These are phyloP conservation scores for Cataglyphis altisquamis DNA, from an alignment of 2,888 invertebrate species.

Conservation along the genomic window DNA sequence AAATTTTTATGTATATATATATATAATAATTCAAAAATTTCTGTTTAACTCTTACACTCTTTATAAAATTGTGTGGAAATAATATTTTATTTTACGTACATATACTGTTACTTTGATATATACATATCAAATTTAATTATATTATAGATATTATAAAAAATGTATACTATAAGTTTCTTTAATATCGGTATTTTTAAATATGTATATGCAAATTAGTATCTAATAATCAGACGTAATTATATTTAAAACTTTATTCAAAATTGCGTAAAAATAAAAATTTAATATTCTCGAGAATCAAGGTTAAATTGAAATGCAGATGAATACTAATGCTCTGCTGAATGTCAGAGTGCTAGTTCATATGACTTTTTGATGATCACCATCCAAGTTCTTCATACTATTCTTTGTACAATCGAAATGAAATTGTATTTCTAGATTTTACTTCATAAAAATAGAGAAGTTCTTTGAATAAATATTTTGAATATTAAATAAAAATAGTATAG, in stretches of 20 bases:
- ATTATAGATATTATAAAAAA: background rate
- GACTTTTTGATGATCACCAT: background rate
- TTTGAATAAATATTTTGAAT: background rate
- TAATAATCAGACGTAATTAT: background rate
- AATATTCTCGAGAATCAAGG: conserved; percentile 76
- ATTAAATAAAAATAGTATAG: background rate
- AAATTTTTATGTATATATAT: background rate
- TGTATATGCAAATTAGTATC: background rate
- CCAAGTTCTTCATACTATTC: background rate
- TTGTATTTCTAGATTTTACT: background rate
- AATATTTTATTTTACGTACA: background rate
- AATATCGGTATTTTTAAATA: background rate
- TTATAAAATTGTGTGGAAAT: background rate
- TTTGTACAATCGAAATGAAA: background rate
- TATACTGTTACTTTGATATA: background rate
- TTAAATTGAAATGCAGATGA: conserved; percentile 60
- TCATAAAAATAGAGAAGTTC: background rate
- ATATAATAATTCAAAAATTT: background rate
- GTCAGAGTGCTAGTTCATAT: conserved; percentile 48
- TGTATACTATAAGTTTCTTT: background rate
- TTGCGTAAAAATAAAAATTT: conserved; percentile 64
- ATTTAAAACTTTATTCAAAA: background rate
- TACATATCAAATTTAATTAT: background rate
- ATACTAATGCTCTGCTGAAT: conserved; percentile 74
- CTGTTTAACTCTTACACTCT: background rate